These are phyloP conservation scores for Coenobita brevimanus DNA, from an alignment of 1,140 invertebrate species.

Conservation along the genomic window DNA sequence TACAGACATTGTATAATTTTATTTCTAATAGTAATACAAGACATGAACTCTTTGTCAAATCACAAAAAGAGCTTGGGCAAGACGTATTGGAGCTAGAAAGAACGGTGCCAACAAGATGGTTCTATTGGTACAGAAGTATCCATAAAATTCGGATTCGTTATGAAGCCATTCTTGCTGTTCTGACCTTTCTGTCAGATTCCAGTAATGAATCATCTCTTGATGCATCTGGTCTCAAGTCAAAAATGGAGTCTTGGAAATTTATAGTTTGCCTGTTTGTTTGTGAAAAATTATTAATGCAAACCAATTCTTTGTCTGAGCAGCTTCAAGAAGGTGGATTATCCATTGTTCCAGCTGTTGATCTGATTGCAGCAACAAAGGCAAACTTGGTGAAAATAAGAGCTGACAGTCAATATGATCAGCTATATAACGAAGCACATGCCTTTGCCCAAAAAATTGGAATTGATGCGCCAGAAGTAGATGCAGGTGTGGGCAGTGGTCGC, in stretches of 20 bases:
- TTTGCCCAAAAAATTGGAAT: neutral
- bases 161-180: no score
- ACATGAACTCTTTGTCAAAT: conserved; percentile 23
- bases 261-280: neutral
- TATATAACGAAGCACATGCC: neutral
- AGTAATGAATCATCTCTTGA: neutral
- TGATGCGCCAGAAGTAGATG: neutral
- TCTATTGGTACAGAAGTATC: neutral
- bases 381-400: no score
- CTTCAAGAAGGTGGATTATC: neutral
- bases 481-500: neutral
- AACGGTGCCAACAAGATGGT: neutral
- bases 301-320: no score
- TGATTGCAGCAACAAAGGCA: conserved; percentile 2
- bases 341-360: neutral
- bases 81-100: no score
- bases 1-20: no score
- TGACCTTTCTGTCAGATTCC: neutral
- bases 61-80: no score
- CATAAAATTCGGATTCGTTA: neutral
- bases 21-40: neutral
- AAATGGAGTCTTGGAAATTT: conserved; percentile 2
- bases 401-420: neutral
- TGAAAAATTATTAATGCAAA: neutral
- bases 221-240: neutral